phyloP scores from a whole-genome alignment of 1,140 invertebrate species.

The Zelostemma sp. region DNA sequence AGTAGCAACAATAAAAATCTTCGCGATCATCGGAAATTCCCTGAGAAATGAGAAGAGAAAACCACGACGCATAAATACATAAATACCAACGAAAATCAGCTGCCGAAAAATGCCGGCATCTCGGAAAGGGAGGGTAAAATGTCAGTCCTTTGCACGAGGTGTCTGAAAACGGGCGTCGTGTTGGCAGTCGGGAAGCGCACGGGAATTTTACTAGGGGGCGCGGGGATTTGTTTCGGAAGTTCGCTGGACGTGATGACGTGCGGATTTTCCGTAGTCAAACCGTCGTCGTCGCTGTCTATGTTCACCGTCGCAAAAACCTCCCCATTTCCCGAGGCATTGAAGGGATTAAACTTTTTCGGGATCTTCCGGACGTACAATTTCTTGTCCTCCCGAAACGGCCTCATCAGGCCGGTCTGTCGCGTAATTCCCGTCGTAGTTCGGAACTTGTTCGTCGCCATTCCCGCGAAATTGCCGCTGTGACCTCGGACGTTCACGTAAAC shows the following conservation, averaged over 20 bases:
- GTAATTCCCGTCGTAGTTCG: not conserved
- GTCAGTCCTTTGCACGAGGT: constrained; percentile 48
- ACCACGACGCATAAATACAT: no score
- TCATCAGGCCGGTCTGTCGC: not conserved
- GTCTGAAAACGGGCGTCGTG: constrained; percentile 60
- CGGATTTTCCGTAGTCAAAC: constrained; percentile 55
- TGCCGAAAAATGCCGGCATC: not conserved
- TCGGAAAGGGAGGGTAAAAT: constrained; percentile 36
- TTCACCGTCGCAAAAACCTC: not conserved
- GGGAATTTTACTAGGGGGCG: constrained; percentile 59
- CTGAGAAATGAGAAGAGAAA: no score
- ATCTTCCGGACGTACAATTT: constrained; percentile 25
- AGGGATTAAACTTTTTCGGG: constrained; percentile 41
- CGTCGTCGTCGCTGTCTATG: not conserved
- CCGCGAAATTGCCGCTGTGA: constrained; percentile 52
- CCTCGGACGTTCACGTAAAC: constrained; percentile 60
- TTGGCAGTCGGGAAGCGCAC: constrained; percentile 48
- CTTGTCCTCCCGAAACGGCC: constrained; percentile 6
- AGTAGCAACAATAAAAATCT: no score
- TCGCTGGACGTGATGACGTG: constrained; percentile 65
- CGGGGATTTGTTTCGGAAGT: constrained; percentile 67
- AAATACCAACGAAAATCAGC: not conserved
- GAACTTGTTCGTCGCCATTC: constrained; percentile 11
- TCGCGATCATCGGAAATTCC: no score
- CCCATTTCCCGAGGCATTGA: no score